Percentiles rank a stretch among this genome's conserved stretches.
Evolutionary conservation across 2,113 vertebrate genomes (phyloP).

Genomic region (Chloropsis cyanopogon): DNA sequence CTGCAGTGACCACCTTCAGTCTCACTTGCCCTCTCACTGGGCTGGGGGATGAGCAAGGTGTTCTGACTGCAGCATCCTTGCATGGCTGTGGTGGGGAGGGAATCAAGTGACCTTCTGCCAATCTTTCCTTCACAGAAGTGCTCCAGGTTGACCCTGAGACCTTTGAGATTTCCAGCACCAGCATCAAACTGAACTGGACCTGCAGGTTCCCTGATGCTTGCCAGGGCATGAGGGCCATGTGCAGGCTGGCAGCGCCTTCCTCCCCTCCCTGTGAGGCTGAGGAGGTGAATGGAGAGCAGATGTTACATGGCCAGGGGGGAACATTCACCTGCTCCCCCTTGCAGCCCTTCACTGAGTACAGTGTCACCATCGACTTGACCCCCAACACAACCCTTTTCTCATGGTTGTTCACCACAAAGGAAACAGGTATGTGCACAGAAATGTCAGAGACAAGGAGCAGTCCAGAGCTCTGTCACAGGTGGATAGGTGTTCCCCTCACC

Average conservation of each 20-base stretch:
- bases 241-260: neutral
- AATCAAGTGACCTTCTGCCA: neutral
- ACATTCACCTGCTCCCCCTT: neutral
- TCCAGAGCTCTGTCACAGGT: neutral
- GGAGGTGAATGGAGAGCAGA: neutral
- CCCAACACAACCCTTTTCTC: neutral
- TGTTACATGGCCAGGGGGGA: neutral
- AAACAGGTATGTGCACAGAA: neutral
- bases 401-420: neutral
- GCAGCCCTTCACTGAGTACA: slow-evolving; percentile 11
- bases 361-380: neutral
- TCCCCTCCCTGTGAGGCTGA: neutral
- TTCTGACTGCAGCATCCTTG: neutral
- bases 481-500: neutral
- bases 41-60: neutral
- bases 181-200: slow-evolving; percentile 16
- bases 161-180: slow-evolving; percentile 6
- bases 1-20: too few species aligned
- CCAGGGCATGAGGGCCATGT: neutral
- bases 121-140: neutral
- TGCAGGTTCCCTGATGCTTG: neutral
- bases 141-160: neutral
- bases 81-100: too few species aligned
- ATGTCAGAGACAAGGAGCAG: too few species aligned
- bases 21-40: neutral